Evolutionary conservation across 2,888 invertebrate genomes (phyloP), one percentile per base, ranked within the genome.

Genomic region (Chrysolina americana): DNA sequence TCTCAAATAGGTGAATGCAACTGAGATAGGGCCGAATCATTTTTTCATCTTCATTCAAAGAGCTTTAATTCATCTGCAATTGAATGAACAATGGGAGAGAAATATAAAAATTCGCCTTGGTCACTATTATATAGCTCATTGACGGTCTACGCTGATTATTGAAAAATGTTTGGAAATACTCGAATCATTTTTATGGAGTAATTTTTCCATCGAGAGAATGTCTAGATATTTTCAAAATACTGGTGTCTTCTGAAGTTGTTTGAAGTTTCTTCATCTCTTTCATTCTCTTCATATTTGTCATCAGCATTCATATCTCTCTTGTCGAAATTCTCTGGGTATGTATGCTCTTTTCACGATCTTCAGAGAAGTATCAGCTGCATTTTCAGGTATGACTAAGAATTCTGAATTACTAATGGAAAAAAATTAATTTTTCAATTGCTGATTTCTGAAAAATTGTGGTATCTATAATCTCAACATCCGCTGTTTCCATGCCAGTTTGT

Each of bases 121-220:
- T 44, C 65, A 19, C 17, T 47, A 59, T 21, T 59, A 48, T 66
- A 48, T n/a, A 47, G 23, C 56, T 76, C 21, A 13, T 62, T 23
- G 65, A 74, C 63, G 80, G 76, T 76, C 79, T 81, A 53, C 19
- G 53, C 19, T 59, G 23, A 59, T 59, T 28, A 28, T n/a, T 85
- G 76, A 87, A 87, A 75, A 87, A 70, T 36, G 86, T 85, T 68
- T 62, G 88, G 81, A 41, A 86, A 86, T 70, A 87, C 85, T 41
- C 84, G 85, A 5, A 86, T 84, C 75, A 81, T 83, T 56, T 84
- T 83, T 62, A 86, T 76, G 2, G 83, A 81, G 36, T 83, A 83
- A 1, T 82, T 80, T 71, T 87, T 85, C 83, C 81, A n/a, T 74
- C 79, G 47, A 69, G 73, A 8, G 77, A 63, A 70, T 75, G 68